Conservation (phyloP, 1,140 invertebrate species). For the Bombyx mori region ASM3026992v2 NC_085119.1:1553001-1553500, state of each 20-base stretch:
- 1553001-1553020: too few species aligned
- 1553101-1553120: too few species aligned
- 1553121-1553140: too few species aligned
- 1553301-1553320: constrained; percentile 75
- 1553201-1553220: constrained; percentile 92
- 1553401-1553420: too few species aligned
- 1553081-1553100: too few species aligned
- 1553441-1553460: too few species aligned
- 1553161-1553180: neutral
- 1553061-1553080: too few species aligned
- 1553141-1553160: neutral
- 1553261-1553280: constrained; percentile 90
- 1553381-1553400: neutral
- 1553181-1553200: neutral
- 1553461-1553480: too few species aligned
- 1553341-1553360: neutral
- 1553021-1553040: too few species aligned
- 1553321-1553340: constrained; percentile 50
- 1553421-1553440: too few species aligned
- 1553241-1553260: constrained; percentile 90
- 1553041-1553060: too few species aligned
- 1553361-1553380: neutral
- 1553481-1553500: too few species aligned
- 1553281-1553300: constrained; percentile 78
- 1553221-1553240: constrained; percentile 92